Evolutionary conservation across 2,113 vertebrate genomes (phyloP).

Genomic region (Pandion haliaetus): DNA sequence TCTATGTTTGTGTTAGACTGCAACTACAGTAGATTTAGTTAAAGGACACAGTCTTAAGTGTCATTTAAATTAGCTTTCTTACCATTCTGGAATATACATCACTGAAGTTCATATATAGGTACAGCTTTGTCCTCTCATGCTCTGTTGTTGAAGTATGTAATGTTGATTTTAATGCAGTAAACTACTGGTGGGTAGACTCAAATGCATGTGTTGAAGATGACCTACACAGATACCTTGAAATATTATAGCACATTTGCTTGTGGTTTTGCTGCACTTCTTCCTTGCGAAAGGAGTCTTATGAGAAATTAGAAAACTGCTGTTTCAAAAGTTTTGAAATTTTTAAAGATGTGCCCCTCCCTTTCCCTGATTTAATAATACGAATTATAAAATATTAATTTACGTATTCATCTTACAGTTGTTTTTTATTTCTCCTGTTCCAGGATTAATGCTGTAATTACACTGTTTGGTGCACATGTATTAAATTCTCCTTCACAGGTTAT

Average conservation of each 20-base stretch:
- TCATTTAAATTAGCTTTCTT: neutral
- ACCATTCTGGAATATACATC: constrained; percentile 34
- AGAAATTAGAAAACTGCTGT: constrained; percentile 45
- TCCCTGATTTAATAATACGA: neutral
- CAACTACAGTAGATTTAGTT: neutral
- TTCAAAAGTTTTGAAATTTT: constrained; percentile 11
- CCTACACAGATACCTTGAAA: constrained; percentile 74
- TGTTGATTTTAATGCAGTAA: constrained; percentile 76
- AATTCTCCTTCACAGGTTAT: constrained; percentile 1
- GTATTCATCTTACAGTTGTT: neutral
- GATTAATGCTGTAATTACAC: neutral
- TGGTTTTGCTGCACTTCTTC: constrained; percentile 62
- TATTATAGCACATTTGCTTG: constrained; percentile 55
- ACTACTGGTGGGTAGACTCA: constrained; percentile 76
- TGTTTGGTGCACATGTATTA: neutral
- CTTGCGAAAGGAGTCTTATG: constrained; percentile 61
- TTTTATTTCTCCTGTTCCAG: neutral
- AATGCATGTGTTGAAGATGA: constrained; percentile 71
- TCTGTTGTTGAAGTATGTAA: neutral
- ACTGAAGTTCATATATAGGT: constrained; percentile 55
- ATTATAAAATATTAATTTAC: neutral
- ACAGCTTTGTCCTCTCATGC: neutral
- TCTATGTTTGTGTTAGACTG: neutral
- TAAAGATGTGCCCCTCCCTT: constrained; percentile 34
- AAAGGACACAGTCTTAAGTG: constrained; percentile 62